Percentiles rank a stretch among this genome's conserved stretches.
These are phyloP conservation scores for Autographa gamma DNA, from an alignment of 2,888 invertebrate genomes.

Conservation along the genomic window DNA sequence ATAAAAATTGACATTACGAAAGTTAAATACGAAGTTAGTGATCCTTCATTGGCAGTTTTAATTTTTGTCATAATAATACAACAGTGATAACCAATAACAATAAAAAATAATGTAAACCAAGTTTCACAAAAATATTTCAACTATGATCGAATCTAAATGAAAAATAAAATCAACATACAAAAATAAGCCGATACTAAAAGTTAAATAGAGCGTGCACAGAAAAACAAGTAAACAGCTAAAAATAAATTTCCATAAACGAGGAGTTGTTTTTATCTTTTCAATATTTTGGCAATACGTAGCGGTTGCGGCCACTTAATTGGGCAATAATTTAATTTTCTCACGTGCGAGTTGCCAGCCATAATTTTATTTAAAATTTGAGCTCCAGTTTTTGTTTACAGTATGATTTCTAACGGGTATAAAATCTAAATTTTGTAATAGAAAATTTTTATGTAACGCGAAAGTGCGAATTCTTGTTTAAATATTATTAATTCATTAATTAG, in stretches of 20 bases:
- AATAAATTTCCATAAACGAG: conserved; percentile 8
- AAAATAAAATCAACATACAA: neutral
- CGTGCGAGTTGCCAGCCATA: conserved; percentile 23
- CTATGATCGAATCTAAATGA: no score
- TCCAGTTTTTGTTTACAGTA: conserved; percentile 9
- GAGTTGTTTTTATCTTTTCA: conserved; percentile 29
- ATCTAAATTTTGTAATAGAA: neutral
- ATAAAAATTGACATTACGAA: no score
- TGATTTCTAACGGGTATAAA: conserved; percentile 8
- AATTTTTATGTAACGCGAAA: neutral
- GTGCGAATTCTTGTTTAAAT: no score
- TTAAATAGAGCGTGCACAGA: neutral
- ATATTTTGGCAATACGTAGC: conserved; percentile 33
- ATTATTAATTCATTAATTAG: no score
- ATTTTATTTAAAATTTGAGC: conserved; percentile 34
- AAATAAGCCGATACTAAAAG: neutral
- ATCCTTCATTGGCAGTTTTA: no score
- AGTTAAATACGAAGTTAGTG: no score
- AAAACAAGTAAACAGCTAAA: neutral
- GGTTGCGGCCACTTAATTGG: conserved; percentile 32
- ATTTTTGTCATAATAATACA: no score
- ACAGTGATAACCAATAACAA: no score
- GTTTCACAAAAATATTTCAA: no score
- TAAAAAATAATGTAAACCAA: no score
- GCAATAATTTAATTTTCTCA: conserved; percentile 37